Base-by-base conservation (phyloP, 1,140 invertebrate genomes). In the Charaxes varanes region DNA sequence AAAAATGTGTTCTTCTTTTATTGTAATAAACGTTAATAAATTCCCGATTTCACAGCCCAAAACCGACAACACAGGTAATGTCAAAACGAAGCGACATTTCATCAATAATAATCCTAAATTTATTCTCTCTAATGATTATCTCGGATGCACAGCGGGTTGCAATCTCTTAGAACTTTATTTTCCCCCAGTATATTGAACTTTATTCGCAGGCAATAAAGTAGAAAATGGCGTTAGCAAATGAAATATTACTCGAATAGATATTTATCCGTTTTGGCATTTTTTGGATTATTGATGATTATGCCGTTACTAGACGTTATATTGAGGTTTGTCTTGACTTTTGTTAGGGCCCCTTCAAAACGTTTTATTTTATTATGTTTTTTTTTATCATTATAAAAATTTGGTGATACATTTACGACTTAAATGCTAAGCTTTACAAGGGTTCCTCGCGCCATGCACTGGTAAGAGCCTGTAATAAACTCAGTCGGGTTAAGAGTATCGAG, bases 271-370 rank as follows among this genome's bases (percentile, higher is more conserved):
- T 18, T 34, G 13, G 1, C 10, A 6, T 43, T 43, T 35, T 43
- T 35, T 44, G 19, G 59, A 67, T 73, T 70, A 70, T 70, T 64
- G 63, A 70, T 70, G 63, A 70, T 73, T 63, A 65, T 53, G 49
- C 53, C 62, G 67, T 66, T 72, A 66, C 58, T 23, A 11, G 32
- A 22, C 36, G 37, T 23, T 47, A 30, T 47, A 21, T 15, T 24
- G 28, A 10, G 30, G 10, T 17, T 31, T 31, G 28, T 31, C 18
- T 31, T 14, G n/a, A n/a, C n/a, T n/a, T n/a, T n/a, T n/a, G n/a
- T n/a, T n/a, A n/a, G n/a, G n/a, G n/a, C n/a, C n/a, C n/a, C n/a
- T n/a, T n/a, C n/a, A n/a, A n/a, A n/a, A n/a, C n/a, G n/a, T n/a
- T n/a, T n/a, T n/a, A n/a, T n/a, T n/a, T n/a, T n/a, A n/a, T n/a